These are phyloP conservation scores for Spea multiplicata DNA, from an alignment of 2,113 vertebrate genomes.

Conservation along the genomic window DNA sequence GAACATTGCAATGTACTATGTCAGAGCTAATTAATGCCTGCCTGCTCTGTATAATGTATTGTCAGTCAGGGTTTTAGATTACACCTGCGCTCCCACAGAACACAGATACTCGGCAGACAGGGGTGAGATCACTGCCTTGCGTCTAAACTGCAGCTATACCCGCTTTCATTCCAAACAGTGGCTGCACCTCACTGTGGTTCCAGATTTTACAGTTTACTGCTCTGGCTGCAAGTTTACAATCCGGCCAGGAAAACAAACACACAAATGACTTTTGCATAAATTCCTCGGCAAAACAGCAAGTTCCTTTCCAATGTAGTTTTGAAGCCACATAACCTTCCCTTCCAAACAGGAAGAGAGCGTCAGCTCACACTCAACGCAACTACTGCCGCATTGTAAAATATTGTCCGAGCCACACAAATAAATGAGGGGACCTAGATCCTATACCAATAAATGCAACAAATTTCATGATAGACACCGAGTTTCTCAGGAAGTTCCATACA, in stretches of 20 bases:
- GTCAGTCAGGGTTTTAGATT: background rate
- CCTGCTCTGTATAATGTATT: background rate
- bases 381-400: too few relatives aligned
- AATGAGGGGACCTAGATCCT: too few relatives aligned
- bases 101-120: background rate
- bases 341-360: background rate
- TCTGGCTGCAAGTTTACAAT: background rate
- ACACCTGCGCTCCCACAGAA: background rate
- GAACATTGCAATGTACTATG: background rate
- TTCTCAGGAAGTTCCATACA: too few relatives aligned
- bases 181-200: background rate
- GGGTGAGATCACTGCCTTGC: background rate
- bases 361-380: too few relatives aligned
- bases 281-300: background rate
- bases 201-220: background rate
- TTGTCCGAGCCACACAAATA: too few relatives aligned
- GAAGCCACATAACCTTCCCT: slow-evolving; percentile 1
- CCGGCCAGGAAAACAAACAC: slow-evolving; percentile 2
- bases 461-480: too few relatives aligned
- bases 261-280: slow-evolving; percentile 10
- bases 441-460: too few relatives aligned
- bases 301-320: slow-evolving; percentile 1
- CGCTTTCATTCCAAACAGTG: background rate
- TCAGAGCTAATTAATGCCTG: background rate
- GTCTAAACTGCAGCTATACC: background rate